Percentiles rank a stretch among this genome's conserved stretches.
Conservation (phyloP, 2,888 invertebrate genomes). For the Galerucella nymphaeae region DNA sequence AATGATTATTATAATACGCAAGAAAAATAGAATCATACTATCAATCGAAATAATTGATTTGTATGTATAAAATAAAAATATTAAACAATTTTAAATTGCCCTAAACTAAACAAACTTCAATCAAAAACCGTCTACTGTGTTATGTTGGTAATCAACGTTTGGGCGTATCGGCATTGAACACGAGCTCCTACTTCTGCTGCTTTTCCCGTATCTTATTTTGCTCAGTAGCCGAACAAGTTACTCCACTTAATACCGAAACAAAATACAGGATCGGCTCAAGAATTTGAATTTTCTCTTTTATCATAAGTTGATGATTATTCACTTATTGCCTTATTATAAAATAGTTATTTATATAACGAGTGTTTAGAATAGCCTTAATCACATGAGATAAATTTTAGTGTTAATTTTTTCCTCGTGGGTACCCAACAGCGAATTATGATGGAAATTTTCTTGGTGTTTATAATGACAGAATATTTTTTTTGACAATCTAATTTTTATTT, state of each 20-base stretch:
- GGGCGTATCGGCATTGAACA: constrained; percentile 10
- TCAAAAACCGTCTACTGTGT: not conserved
- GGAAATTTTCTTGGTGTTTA: too few species aligned
- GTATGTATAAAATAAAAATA: not conserved
- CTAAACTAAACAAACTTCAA: constrained; percentile 3
- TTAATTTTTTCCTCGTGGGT: too few species aligned
- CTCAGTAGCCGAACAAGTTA: constrained; percentile 15
- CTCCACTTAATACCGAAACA: constrained; percentile 10
- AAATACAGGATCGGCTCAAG: not conserved
- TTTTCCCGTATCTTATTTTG: constrained; percentile 14
- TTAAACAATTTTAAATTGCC: not conserved
- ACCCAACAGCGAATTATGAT: too few species aligned
- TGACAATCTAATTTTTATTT: too few species aligned
- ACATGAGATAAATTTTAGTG: too few species aligned
- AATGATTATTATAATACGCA: too few species aligned
- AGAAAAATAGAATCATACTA: too few species aligned
- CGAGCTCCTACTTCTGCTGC: constrained; percentile 14
- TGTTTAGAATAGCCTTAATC: too few species aligned
- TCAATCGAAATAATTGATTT: not conserved
- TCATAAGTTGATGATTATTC: not conserved
- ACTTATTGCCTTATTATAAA: too few species aligned
- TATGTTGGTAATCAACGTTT: not conserved
- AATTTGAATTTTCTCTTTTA: too few species aligned
- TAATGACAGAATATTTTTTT: too few species aligned
- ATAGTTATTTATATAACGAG: too few species aligned